Evolutionary conservation across 2,888 invertebrate species (phyloP), one percentile per base, ranked within the genome.

Genomic region (Alloplasta piceator): DNA sequence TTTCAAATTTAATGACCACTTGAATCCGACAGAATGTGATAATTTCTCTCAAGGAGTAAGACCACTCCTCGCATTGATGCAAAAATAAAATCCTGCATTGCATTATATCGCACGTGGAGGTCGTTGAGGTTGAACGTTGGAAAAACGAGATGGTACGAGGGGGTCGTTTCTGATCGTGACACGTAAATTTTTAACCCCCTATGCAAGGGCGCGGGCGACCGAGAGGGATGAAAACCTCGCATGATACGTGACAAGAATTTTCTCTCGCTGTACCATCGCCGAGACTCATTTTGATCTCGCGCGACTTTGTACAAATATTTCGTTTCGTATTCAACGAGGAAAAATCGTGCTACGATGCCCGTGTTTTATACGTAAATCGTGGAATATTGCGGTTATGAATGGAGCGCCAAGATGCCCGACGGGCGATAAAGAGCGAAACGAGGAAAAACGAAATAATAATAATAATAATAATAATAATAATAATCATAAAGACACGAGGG

Each of bases 241-340:
- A 26, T 26, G 26, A 26, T 80, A 80, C 75, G 79, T 75, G 74
- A 75, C 55, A 58, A 9, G 79, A 70, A 71, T 75, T 39, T 66
- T 52, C 74, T 9, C 3, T 50, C 38, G 26, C 58, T 16, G 5
- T 36, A 56, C 39, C 55, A 46, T 14, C 36, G 26, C 26, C 26
- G 26, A 26, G 26, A 26, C 26, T 26, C 26, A 26, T 26, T 26
- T 26, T 43, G 63, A 68, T 73, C 50, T 67, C 36, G 39, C 36
- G 39, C 16, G 73, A 80, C 66, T 71, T 71, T 50, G 50, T 66
- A 26, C 26, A 67, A 71, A 76, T 72, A 56, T 72, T 80, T 71
- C 52, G 14, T 61, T 71, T 67, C 48, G 46, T 73, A 64, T 64
- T 63, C 55, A 56, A 12, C 36, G 4, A 36, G 38, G 7, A 7